Percentiles rank a stretch among this genome's conserved stretches.
Conservation (phyloP, 2,888 invertebrate genomes). For the Luperina nickerlii region DNA sequence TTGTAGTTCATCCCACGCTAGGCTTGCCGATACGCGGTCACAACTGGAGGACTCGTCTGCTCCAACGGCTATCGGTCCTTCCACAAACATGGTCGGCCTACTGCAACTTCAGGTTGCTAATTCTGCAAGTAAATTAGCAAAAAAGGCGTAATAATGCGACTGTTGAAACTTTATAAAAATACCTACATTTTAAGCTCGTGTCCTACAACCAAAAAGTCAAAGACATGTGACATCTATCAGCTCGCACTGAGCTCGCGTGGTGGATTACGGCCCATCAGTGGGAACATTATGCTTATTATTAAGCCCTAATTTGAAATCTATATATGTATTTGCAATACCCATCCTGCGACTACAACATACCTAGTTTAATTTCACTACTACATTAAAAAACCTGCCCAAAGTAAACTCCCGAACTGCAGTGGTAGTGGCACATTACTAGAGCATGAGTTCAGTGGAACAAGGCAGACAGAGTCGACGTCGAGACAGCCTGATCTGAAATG, state of each 20-base stretch:
- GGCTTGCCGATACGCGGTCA: neutral
- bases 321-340: too few relatives aligned
- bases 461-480: constrained; percentile 62
- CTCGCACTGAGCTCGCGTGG: too few relatives aligned
- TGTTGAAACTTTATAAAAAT: neutral
- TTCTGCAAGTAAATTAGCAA: neutral
- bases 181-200: too few relatives aligned
- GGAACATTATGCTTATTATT: too few relatives aligned
- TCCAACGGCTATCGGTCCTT: neutral
- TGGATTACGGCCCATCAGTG: too few relatives aligned
- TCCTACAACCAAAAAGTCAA: too few relatives aligned
- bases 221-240: too few relatives aligned
- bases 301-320: neutral
- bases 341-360: neutral
- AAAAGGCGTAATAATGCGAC: neutral
- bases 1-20: neutral
- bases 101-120: neutral
- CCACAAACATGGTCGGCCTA: neutral
- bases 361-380: neutral
- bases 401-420: constrained; percentile 31
- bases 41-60: neutral
- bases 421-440: constrained; percentile 75
- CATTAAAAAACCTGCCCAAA: neutral
- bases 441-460: constrained; percentile 77
- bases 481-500: constrained; percentile 86